Evolutionary conservation across 2,113 vertebrate species (phyloP).

Genomic region (Sorex fumeus): DNA sequence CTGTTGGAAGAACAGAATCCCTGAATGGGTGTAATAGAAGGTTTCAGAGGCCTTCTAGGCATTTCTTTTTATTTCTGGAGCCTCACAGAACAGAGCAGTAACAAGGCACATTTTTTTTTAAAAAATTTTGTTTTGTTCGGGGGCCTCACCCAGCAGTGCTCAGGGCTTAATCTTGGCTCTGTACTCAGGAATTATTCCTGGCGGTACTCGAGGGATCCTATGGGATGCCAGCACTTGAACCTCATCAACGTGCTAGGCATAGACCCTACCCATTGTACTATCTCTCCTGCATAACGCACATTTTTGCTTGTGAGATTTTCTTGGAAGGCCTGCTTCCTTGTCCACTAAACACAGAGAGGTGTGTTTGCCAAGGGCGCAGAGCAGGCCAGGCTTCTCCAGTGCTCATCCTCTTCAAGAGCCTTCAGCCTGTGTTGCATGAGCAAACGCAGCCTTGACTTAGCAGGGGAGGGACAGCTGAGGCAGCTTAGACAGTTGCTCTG

Average conservation of each 20-base stretch:
- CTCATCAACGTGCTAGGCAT: too few species aligned
- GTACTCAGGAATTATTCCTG: too few species aligned
- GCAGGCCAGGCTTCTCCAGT: neutral
- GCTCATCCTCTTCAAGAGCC: neutral
- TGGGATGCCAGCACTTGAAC: too few species aligned
- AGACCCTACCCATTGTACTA: too few species aligned
- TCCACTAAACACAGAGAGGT: neutral
- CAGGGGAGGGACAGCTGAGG: neutral
- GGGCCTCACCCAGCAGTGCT: too few species aligned
- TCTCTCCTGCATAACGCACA: neutral
- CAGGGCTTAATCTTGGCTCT: too few species aligned
- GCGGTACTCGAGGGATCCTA: too few species aligned
- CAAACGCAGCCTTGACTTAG: neutral
- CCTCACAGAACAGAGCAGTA: neutral
- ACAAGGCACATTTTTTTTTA: neutral
- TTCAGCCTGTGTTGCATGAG: rapidly evolving
- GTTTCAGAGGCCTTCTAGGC: neutral
- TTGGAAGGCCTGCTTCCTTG: neutral
- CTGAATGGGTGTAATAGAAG: neutral
- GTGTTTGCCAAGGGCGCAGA: neutral
- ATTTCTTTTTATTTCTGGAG: conserved; percentile 21
- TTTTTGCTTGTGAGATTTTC: neutral
- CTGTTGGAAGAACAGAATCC: neutral
- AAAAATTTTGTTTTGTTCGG: too few species aligned
- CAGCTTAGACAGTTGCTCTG: too few species aligned